phyloP scores from a whole-genome alignment of 2,888 invertebrate species.

The Stenurella melanura region DNA sequence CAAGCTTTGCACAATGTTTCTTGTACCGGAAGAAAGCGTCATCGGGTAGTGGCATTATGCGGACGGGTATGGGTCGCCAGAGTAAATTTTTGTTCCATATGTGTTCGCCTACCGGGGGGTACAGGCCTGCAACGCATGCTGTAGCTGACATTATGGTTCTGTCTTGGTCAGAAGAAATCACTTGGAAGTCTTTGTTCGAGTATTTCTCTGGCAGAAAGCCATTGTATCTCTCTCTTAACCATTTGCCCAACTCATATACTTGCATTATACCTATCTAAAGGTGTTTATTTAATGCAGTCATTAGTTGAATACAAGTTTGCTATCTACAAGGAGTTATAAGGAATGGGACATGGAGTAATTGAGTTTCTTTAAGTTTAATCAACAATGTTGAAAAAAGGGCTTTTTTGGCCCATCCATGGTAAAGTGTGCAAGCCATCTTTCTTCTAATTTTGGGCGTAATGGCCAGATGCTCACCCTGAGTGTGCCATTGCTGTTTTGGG shows the following conservation, averaged over 20 bases:
- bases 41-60: conserved; percentile 71
- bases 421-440: too few relatives aligned
- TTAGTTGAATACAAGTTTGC: too few relatives aligned
- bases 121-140: conserved; percentile 85
- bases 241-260: conserved; percentile 83
- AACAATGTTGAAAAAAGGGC: too few relatives aligned
- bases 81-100: conserved; percentile 43
- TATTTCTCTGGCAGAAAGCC: conserved; percentile 77
- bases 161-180: conserved; percentile 89
- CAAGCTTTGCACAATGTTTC: not conserved
- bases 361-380: too few relatives aligned
- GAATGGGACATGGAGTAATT: too few relatives aligned
- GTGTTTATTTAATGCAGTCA: not conserved
- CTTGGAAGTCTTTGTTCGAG: conserved; percentile 76
- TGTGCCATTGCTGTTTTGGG: too few relatives aligned
- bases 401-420: too few relatives aligned
- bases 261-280: conserved; percentile 76
- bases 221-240: conserved; percentile 83
- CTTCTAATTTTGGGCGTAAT: too few relatives aligned
- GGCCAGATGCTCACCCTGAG: too few relatives aligned
- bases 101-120: conserved; percentile 76
- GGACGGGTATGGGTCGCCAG: conserved; percentile 86
- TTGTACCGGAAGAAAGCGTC: not conserved
- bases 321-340: too few relatives aligned
- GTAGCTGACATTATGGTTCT: conserved; percentile 92